Evolutionary conservation across 2,113 vertebrate species (phyloP).

Genomic region (Micronycteris hirsuta): DNA sequence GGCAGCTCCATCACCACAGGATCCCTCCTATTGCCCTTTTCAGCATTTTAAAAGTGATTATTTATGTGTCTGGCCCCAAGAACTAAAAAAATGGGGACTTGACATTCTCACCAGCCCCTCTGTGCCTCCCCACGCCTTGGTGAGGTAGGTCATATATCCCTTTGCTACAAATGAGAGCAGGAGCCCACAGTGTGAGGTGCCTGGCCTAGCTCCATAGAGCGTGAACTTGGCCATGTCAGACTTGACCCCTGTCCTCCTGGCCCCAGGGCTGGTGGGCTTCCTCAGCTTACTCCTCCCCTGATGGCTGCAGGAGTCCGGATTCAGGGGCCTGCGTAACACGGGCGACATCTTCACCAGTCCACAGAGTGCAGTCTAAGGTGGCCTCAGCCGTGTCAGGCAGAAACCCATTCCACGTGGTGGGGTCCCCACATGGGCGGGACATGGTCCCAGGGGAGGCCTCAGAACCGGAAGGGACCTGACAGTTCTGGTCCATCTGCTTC

Average conservation of each 20-base stretch:
- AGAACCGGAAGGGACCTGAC: neutral
- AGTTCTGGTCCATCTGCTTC: neutral
- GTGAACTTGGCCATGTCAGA: neutral
- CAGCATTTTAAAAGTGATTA: neutral
- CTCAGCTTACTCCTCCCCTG: neutral
- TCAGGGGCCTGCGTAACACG: neutral
- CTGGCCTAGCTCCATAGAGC: neutral
- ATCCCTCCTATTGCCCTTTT: neutral
- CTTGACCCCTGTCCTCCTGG: neutral
- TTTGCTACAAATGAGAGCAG: neutral
- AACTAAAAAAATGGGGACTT: neutral
- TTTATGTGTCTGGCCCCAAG: neutral
- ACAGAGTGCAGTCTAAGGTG: neutral
- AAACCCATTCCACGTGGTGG: neutral
- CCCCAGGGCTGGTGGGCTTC: neutral
- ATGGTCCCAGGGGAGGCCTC: neutral
- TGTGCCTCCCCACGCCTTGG: neutral
- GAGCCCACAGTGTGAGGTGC: rapidly evolving
- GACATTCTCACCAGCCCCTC: neutral
- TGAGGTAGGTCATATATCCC: neutral
- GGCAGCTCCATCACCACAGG: neutral
- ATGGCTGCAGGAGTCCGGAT: neutral
- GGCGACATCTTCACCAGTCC: neutral
- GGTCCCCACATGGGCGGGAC: neutral
- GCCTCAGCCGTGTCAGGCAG: neutral